Base-by-base conservation (phyloP, 2,113 vertebrate species). In the Heptranchias perlo region DNA sequence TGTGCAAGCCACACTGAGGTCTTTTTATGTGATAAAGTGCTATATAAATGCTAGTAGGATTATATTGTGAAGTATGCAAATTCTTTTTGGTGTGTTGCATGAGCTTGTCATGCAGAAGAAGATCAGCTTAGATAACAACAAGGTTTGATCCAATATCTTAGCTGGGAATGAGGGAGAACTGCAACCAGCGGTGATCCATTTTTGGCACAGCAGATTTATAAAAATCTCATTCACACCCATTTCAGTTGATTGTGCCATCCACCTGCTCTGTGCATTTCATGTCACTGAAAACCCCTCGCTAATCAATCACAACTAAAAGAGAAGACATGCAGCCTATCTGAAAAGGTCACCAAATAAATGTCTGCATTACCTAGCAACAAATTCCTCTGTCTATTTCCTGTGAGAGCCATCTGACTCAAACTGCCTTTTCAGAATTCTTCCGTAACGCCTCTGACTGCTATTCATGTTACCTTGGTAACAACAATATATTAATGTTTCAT, bases 291-390 rank as follows among this genome's bases (percentile, higher is more conserved):
- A 16, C 31, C 52, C 35, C 35, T 39, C n/a, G n/a, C 58, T 64
- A 64, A 62, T 93, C 89, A 64, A 93, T 93, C 89, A 93, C 54
- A 39, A 16, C 89, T 64, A 5, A 93, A 39, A 62, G 4, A 61
- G 62, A n/a, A 25, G 39, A 23, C 58, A 39, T 89, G n/a, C n/a
- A 39, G 35, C 58, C 89, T 44, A 93, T 64, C 35, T 93, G 58
- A 62, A 93, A 93, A 62, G 89, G 58, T 93, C 89, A 92, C 58
- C 5, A 39, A 92, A 92, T 39, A 92, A 91, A 92, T 92, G 89
- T 62, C 58, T 62, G 64, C 35, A 93, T 62, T 21, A 39, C 35
- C 58, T 62, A 62, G 89, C 54, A 93, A 93, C 58, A 23, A 1
- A 21, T 93, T 64, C 89, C 58, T 61, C 54, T 82, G 78, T 21